These are phyloP conservation scores for Numenius phaeopus DNA, from an alignment of 2,797 vertebrate genomes.

Conservation along the genomic window DNA sequence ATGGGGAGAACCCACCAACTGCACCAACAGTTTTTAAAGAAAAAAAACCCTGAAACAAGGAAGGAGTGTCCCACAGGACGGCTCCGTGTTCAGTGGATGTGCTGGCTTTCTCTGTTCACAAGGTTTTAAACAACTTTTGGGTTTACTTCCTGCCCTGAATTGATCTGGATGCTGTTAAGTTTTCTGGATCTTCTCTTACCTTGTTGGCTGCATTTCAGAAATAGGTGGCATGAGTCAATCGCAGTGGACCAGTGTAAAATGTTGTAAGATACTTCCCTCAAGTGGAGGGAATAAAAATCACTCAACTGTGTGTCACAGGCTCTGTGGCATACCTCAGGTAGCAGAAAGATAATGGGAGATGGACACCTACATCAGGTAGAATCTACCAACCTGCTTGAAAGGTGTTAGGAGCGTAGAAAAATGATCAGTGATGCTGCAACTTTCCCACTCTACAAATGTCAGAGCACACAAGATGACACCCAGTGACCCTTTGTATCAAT, in stretches of 20 bases:
- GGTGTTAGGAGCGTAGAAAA: not conserved
- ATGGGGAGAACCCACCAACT: not conserved
- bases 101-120: not conserved
- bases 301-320: not conserved
- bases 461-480: not conserved
- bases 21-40: not conserved
- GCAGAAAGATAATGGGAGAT: not conserved
- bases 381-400: not conserved
- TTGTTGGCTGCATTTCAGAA: conserved; percentile 21
- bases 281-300: conserved; percentile 67
- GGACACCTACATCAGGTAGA: not conserved
- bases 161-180: not conserved
- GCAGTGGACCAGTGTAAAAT: not conserved
- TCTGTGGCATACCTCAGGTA: not conserved
- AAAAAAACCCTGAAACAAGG: not conserved
- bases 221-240: conserved; percentile 34
- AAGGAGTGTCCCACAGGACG: not conserved
- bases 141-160: not conserved
- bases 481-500: not conserved
- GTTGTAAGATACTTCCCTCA: conserved; percentile 66
- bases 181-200: not conserved
- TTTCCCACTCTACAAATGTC: not conserved
- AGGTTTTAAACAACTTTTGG: not conserved
- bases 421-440: not conserved
- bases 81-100: not conserved